A percentile compares a stretch with the other conserved stretches of the same genome.
Evolutionary conservation across 2,797 vertebrate species (phyloP).

Genomic region (Typhlichthys eigenmanni): DNA sequence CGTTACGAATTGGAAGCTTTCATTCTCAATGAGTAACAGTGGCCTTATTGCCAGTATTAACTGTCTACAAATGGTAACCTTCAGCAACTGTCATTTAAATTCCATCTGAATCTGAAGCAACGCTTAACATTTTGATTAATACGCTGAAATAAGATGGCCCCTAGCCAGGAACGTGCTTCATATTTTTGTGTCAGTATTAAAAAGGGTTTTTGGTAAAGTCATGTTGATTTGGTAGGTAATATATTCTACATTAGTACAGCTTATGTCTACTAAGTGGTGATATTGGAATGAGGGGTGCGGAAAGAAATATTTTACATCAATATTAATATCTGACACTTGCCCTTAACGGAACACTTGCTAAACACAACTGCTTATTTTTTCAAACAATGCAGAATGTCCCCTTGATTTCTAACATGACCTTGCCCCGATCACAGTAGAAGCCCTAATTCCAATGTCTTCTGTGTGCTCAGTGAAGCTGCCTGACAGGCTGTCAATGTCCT

Average conservation of each 20-base stretch:
- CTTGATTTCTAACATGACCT: neutral
- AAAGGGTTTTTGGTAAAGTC: constrained; percentile 28
- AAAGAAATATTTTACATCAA: neutral
- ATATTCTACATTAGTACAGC: constrained; percentile 27
- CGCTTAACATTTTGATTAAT: constrained; percentile 30
- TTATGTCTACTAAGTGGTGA: neutral
- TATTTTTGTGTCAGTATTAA: too few species aligned
- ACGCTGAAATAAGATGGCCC: constrained; percentile 60
- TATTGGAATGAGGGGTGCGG: too few species aligned
- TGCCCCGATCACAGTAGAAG: neutral
- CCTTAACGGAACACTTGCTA: neutral
- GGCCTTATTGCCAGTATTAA: neutral
- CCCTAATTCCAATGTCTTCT: constrained; percentile 4
- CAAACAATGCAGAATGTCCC: neutral
- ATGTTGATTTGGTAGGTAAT: constrained; percentile 29
- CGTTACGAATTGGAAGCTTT: constrained; percentile 22
- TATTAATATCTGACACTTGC: neutral
- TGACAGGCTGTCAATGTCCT: constrained; percentile 23
- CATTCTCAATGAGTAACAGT: constrained; percentile 18
- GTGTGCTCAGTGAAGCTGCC: constrained; percentile 23
- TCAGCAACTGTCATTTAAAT: constrained; percentile 32
- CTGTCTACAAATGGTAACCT: constrained; percentile 18
- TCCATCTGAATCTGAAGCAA: constrained; percentile 42
- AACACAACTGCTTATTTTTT: neutral
- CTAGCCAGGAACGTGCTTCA: constrained; percentile 51